Conservation (phyloP, 2,888 invertebrate species). For the Cryptus viduatorius region DNA sequence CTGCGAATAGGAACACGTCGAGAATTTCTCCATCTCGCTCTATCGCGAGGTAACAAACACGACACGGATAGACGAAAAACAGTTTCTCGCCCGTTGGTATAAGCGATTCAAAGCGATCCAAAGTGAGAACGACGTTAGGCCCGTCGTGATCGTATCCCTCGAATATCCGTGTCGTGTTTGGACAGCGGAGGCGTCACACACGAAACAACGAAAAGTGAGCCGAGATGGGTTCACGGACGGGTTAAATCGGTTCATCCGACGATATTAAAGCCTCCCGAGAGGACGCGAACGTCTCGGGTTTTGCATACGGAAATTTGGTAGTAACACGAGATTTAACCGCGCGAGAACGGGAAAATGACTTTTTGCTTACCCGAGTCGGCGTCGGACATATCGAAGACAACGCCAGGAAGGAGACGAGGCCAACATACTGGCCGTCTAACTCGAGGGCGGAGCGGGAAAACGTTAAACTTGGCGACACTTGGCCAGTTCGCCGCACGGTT, state of each 20-base stretch:
- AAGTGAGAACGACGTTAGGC: background rate
- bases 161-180: conserved; percentile 63
- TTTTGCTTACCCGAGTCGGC: conserved; percentile 76
- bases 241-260: background rate
- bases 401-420: conserved; percentile 70
- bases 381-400: conserved; percentile 77
- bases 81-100: background rate
- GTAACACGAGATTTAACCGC: background rate
- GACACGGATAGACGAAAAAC: background rate
- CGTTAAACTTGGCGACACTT: conserved; percentile 78
- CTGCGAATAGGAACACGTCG: conserved; percentile 27
- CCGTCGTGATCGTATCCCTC: conserved; percentile 15
- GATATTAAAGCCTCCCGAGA: background rate
- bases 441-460: conserved; percentile 55
- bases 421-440: conserved; percentile 63
- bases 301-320: conserved; percentile 4
- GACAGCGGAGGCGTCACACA: conserved; percentile 65
- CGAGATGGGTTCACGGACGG: conserved; percentile 36
- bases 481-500: conserved; percentile 72
- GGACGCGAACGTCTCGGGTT: conserved; percentile 27
- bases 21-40: background rate
- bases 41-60: conserved; percentile 1
- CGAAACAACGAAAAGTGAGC: conserved; percentile 52
- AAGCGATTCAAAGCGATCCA: background rate
- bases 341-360: background rate